These are phyloP conservation scores for Aphrocallistes beatrix DNA, from an alignment of 37 sponge, comb jelly and placozoan genomes.

Conservation along the genomic window DNA sequence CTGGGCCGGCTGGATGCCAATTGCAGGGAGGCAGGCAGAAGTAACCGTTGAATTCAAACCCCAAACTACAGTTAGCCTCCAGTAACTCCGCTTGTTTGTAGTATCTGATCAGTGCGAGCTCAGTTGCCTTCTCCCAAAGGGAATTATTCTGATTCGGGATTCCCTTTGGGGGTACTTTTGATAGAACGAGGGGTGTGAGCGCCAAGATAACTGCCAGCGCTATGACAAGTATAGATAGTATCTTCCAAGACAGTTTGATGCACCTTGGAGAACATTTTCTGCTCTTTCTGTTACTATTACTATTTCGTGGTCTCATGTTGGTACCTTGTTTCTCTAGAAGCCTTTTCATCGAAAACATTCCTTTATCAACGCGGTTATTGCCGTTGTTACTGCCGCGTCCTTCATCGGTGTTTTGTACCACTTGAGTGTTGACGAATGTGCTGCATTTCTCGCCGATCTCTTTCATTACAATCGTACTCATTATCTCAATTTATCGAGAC, in stretches of 20 bases:
- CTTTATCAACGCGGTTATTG: too few relatives aligned
- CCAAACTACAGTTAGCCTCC: not conserved
- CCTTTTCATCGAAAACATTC: too few relatives aligned
- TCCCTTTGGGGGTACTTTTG: not conserved
- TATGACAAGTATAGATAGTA: not conserved
- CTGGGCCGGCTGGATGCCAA: not conserved
- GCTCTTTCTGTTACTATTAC: not conserved
- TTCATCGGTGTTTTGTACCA: too few relatives aligned
- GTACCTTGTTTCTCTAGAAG: too few relatives aligned
- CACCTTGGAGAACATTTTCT: not conserved
- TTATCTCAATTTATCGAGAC: too few relatives aligned
- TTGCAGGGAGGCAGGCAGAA: not conserved
- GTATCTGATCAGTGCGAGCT: not conserved
- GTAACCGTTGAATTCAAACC: constrained; percentile 1
- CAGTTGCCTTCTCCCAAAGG: not conserved
- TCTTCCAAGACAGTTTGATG: not conserved
- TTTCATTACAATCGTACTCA: too few relatives aligned
- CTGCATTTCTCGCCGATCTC: too few relatives aligned
- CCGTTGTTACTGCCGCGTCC: too few relatives aligned
- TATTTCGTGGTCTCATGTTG: too few relatives aligned
- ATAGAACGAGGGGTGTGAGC: not conserved
- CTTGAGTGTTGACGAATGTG: too few relatives aligned
- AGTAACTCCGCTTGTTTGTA: not conserved
- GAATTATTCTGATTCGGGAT: not conserved
- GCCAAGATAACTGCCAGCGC: not conserved